Evolutionary conservation across 2,797 vertebrate genomes (phyloP), one percentile per base, ranked within the genome.

Genomic region (Zalophus californianus): DNA sequence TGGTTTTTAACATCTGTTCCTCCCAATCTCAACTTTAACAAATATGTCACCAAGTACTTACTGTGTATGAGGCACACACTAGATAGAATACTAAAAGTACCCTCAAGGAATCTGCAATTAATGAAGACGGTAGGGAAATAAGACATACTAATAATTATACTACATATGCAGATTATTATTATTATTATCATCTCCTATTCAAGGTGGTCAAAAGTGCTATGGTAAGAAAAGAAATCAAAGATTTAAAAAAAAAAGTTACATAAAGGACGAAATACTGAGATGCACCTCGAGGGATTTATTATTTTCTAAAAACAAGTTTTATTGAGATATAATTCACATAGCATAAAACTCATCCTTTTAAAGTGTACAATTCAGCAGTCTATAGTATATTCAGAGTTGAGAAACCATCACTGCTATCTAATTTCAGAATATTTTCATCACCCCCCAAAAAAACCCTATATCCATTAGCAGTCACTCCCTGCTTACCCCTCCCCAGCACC

Each of bases 391-490:
- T 83, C 54, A 62, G 38, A 82, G 62, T 23, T 88, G 13, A 66
- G 14, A 93, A 95, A 75, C 18, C 11, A 72, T 68, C 16, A 52
- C 5, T 15, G 20, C 52, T 58, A 52, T 29, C n/a, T 64, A 86
- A 66, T 41, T 83, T 75, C 60, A 93, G 56, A 96, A 50, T 11
- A 70, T 64, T 38, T 75, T 80, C 52, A 77, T 50, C 52, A 96
- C 15, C 23, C 38, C 50, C 7, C 15, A 87, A 87, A 68, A 52
- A 94, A 83, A 79, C 18, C 11, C 23, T 44, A 20, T 44, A 60
- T 13, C 27, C 11, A n/a, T 58, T 18, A 83, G 35, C 41, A 62
- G 50, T 27, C 75, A 95, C 44, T n/a, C 78, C 72, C 52, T 27
- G 27, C 32, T 52, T 62, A 41, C 32, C 35, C 14, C 5, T 56